Conservation (phyloP, 2,888 invertebrate genomes). For the Aquatica leii region DNA sequence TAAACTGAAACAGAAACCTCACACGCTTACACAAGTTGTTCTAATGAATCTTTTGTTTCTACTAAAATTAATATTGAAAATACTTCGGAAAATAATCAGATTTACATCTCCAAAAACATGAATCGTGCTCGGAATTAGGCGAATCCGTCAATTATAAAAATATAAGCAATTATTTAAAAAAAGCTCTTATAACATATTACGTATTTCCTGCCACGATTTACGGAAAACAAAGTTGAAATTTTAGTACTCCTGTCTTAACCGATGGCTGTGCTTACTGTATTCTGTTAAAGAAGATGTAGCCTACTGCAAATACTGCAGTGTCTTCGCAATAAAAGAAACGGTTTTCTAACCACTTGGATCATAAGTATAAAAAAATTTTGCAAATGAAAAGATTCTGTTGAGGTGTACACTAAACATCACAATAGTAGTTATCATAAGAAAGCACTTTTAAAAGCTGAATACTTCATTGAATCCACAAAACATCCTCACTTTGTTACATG, state of each 20-base stretch:
- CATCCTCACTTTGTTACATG: no score
- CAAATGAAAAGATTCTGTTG: no score
- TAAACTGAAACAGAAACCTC: neutral
- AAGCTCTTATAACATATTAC: neutral
- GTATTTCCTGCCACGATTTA: constrained; percentile 1
- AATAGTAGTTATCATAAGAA: no score
- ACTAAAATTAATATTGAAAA: constrained; percentile 1
- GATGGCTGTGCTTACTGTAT: constrained; percentile 1
- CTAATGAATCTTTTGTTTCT: no score
- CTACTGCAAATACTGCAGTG: constrained; percentile 5
- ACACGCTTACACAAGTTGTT: neutral
- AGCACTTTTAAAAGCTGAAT: no score
- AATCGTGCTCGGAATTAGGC: constrained; percentile 4
- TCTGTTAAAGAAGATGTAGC: neutral
- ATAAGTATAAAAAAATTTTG: no score
- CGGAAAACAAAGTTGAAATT: constrained; percentile 2
- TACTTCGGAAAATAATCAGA: constrained; percentile 2
- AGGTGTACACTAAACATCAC: no score
- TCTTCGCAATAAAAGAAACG: no score
- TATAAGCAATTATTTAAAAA: constrained; percentile 3
- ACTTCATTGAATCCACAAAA: no score
- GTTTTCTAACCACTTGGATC: no score
- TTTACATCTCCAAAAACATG: neutral
- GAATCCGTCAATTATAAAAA: neutral
- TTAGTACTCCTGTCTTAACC: neutral